Evolutionary conservation across 2,797 vertebrate genomes (phyloP).

Genomic region (Odontamblyopus lacepedii): DNA sequence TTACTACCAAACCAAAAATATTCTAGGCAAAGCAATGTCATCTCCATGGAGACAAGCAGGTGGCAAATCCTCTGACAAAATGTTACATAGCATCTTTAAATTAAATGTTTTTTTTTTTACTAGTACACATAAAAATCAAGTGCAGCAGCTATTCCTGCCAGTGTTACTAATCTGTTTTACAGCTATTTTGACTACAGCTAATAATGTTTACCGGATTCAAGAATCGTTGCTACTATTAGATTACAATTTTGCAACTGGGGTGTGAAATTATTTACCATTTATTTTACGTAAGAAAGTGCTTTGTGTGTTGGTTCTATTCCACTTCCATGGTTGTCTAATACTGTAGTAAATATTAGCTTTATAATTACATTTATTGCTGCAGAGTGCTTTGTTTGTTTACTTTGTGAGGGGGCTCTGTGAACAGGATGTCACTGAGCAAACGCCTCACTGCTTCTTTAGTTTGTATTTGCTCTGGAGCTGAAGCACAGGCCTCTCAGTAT

Average conservation of each 20-base stretch:
- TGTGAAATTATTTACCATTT: not conserved
- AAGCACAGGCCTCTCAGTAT: slow-evolving; percentile 40
- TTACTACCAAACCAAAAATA: no score
- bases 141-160: not conserved
- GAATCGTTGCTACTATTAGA: no score
- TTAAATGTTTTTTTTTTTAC: no score
- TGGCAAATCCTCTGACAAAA: no score
- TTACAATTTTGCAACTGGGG: not conserved
- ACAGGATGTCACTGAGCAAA: slow-evolving; percentile 69
- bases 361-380: slow-evolving; percentile 15
- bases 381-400: slow-evolving; percentile 3
- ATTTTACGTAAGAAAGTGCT: not conserved
- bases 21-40: no score
- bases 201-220: not conserved
- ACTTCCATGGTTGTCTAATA: not conserved
- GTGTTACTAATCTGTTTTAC: not conserved
- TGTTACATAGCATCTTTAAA: no score
- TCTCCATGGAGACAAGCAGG: no score
- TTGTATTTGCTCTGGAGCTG: slow-evolving; percentile 63
- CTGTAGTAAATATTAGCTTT: slow-evolving; percentile 14
- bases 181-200: not conserved
- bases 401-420: slow-evolving; percentile 40
- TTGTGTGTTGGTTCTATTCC: not conserved
- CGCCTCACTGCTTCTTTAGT: slow-evolving; percentile 40
- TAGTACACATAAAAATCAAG: not conserved